Evolutionary conservation across 2,113 vertebrate species (phyloP).

Genomic region (Panthera uncia): DNA sequence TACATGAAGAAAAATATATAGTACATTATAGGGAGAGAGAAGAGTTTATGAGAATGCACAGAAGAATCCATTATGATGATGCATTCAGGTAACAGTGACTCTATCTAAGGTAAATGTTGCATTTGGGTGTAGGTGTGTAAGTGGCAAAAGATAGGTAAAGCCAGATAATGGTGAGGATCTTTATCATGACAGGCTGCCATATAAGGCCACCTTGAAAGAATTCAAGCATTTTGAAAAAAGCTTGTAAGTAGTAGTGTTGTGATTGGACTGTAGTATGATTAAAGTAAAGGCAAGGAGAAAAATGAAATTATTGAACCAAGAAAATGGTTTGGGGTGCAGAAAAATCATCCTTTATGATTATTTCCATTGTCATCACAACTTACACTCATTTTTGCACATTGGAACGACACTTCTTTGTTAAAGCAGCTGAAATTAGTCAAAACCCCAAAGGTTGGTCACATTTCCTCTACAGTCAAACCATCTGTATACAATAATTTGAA

Average conservation of each 20-base stretch:
- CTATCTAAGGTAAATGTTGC: not conserved
- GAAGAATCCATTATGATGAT: not conserved
- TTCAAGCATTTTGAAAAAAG: not conserved
- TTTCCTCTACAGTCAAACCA: conserved; percentile 17
- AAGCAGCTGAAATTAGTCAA: conserved; percentile 36
- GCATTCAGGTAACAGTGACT: not conserved
- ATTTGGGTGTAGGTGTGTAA: not conserved
- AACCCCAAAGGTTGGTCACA: not conserved
- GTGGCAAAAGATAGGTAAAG: not conserved
- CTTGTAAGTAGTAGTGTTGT: not conserved
- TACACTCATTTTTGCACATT: not conserved
- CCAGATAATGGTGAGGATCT: not conserved
- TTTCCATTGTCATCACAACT: not conserved
- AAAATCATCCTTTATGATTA: not conserved
- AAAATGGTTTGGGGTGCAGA: not conserved
- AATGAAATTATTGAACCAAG: not conserved
- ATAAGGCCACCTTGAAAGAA: not conserved
- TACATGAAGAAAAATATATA: not conserved
- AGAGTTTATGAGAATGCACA: too few species aligned
- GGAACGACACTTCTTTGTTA: not conserved
- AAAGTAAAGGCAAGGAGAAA: conserved; percentile 2
- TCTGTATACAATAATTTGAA: conserved; percentile 20
- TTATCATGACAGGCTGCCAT: not conserved
- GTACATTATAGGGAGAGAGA: not conserved
- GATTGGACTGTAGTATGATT: not conserved